Evolutionary conservation across 2,797 vertebrate species (phyloP).

Genomic region (Hirundo rustica): DNA sequence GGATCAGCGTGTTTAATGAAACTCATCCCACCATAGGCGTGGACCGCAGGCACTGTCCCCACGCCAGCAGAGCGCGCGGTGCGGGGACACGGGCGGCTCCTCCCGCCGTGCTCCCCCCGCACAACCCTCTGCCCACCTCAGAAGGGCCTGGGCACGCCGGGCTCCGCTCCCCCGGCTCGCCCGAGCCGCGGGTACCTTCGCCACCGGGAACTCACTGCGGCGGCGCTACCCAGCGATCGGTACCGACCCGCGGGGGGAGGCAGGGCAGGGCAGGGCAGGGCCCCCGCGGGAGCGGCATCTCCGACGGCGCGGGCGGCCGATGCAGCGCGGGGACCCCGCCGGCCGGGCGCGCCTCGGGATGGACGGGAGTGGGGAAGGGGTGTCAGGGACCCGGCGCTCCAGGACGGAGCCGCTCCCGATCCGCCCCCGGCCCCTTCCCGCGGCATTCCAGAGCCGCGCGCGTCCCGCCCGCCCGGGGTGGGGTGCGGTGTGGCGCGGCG

Average conservation of each 20-base stretch:
- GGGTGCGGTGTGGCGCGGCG: background rate
- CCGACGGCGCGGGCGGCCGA: background rate
- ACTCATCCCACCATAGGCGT: background rate
- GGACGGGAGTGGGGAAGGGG: background rate
- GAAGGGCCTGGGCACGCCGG: background rate
- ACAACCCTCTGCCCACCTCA: background rate
- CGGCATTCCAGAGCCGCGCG: background rate
- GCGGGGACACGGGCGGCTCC: background rate
- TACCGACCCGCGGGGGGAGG: background rate
- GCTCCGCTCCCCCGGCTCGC: background rate
- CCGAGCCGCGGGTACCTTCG: background rate
- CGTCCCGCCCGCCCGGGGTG: background rate
- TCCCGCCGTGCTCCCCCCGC: background rate
- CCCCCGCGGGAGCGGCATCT: background rate
- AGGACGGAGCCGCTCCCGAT: background rate
- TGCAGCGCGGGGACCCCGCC: background rate
- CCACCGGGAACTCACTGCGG: background rate
- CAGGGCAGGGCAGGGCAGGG: background rate
- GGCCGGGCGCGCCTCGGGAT: background rate
- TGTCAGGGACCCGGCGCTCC: background rate
- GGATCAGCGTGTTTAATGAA: background rate
- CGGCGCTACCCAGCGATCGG: background rate
- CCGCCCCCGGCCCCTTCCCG: background rate
- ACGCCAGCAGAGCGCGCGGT: background rate
- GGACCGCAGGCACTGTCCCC: background rate